Conservation (phyloP, 2,797 vertebrate genomes). For the Erithacus rubecula region DNA sequence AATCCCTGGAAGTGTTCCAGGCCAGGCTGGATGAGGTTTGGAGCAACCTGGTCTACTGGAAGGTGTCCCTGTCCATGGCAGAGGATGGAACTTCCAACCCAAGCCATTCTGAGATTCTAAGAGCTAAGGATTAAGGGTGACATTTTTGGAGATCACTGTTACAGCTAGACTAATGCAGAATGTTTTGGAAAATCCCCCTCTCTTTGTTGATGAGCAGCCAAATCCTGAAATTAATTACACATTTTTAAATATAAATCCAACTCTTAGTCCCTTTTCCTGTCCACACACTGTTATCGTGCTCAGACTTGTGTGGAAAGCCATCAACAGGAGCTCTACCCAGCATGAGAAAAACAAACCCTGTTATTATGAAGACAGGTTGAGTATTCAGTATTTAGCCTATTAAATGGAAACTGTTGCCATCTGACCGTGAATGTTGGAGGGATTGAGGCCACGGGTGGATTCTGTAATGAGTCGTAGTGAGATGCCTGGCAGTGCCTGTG, state of each 20-base stretch:
- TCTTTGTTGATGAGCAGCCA: neutral
- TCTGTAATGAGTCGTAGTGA: neutral
- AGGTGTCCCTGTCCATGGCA: neutral
- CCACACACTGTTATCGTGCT: neutral
- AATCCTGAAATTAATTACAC: neutral
- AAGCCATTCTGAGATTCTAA: neutral
- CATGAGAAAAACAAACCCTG: neutral
- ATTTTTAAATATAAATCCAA: neutral
- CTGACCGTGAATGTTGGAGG: neutral
- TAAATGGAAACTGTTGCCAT: slow-evolving; percentile 16
- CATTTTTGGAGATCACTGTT: neutral
- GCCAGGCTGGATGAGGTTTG: neutral
- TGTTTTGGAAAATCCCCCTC: neutral
- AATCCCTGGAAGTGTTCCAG: neutral
- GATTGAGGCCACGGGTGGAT: slow-evolving; percentile 39
- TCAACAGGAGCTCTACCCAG: neutral
- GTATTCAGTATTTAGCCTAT: neutral
- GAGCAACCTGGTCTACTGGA: neutral
- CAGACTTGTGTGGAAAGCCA: neutral
- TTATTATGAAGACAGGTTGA: neutral
- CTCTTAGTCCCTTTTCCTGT: neutral
- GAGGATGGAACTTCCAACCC: neutral
- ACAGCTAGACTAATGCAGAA: neutral
- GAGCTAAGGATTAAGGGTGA: neutral
- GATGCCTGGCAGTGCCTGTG: neutral